Base-by-base conservation (phyloP, 2,888 invertebrate genomes). In the Apodemia mormo region DNA sequence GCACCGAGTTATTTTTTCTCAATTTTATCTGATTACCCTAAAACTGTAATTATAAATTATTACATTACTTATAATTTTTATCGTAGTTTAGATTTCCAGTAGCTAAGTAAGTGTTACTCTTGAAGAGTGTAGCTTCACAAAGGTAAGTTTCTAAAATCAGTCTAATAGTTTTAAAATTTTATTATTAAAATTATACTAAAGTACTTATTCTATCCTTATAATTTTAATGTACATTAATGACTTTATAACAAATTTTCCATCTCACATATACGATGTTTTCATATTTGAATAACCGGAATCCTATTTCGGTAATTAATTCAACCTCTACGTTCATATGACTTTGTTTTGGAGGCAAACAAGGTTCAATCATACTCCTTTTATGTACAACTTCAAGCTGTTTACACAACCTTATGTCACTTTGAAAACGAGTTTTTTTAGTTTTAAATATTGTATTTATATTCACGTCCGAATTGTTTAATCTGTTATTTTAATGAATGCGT, bases 231-330 rank as follows among this genome's bases (percentile, higher is more conserved):
- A 22, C 22, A 52, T 52, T n/a, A 52, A 5, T 52, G 2, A 52
- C 6, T 6, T 52, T 52, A n/a, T 52, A 5, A 52, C 49, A 52
- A 52, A 52, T 6, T 52, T 14, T 49, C 5, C 49, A 52, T 52
- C n/a, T 14, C n/a, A 52, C 5, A 52, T 2, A n/a, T 2, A 1
- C n/a, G 6, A 45, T 4, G n/a, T 54, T 58, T 33, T 33, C 1
- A 33, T 70, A 77, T 76, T 64, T 5, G 37, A 64, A 37, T 33
- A 64, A 64, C 61, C 61, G 61, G 61, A 14, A 14, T 33, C 14
- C 14, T 37, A 37, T 64, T 37, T 37, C 14, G 61, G 12, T 64
- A 64, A 64, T 64, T 64, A 64, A 64, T 64, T 14, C 37, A 64
- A 64, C 61, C 61, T 64, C 37, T n/a, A 37, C 33, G 58, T 58